Base-by-base conservation (phyloP, 2,797 vertebrate genomes). In the Neopelma chrysocephalum region DNA sequence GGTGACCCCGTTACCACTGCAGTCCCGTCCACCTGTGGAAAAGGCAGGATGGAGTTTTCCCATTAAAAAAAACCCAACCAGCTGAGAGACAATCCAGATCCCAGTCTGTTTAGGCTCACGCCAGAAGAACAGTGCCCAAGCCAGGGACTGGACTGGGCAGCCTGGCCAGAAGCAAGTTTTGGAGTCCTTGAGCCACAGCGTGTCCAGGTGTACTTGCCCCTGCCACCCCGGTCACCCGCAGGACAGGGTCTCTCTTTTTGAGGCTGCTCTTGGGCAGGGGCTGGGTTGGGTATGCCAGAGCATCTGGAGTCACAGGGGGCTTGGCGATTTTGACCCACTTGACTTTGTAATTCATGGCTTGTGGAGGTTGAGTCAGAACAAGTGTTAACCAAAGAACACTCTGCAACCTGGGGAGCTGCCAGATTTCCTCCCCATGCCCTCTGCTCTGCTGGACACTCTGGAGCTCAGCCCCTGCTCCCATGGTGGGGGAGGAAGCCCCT, bases 181-280 rank as follows among this genome's bases (percentile, higher is more conserved):
- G 5, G 58, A 53, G 48, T 5, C 3, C 29, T 1, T 1, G 51
- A 66, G 75, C 45, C n/a, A 54, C 36, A 13, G 40, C 0, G 2
- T 8, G 38, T n/a, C 4, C 2, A 2, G 29, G 13, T 4, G 29
- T 50, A 0, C 3, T 10, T 1, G 15, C n/a, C 58, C 31, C 22
- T 0, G 0, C 15, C 1, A 0, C 8, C 7, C 15, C 4, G 1
- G 45, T 18, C 0, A 1, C 53, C 6, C 0, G 0, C 1, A 58
- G 78, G 1, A 15, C 22, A 1, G 20, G 23, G 4, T 32, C 42
- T 51, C 7, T 1, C 29, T 36, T 20, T 15, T 1, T 12, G 3
- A 31, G 72, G 72, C 72, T 48, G 68, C 1, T 32, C 4, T 4
- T 0, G 27, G 32, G 43, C 65, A 34, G 21, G 42, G 12, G 20